Base-by-base conservation (phyloP, 2,888 invertebrate species). In the Lithophane leautieri region DNA sequence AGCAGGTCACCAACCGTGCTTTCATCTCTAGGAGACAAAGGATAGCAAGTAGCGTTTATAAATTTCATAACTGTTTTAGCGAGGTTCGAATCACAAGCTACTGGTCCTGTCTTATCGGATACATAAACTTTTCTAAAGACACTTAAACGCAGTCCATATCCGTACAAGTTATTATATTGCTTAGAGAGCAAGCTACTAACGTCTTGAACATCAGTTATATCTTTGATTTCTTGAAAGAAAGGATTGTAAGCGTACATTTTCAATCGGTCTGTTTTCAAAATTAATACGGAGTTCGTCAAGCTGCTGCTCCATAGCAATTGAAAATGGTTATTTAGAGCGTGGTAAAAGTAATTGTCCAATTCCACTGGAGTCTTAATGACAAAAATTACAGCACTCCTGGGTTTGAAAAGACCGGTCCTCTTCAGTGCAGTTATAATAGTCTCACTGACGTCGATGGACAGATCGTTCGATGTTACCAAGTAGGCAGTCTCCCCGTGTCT, bases 241-340 rank as follows among this genome's bases (percentile, higher is more conserved):
- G 96, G 97, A 85, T 97, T 97, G 81, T 97, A 97, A 0, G 95
- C 94, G 81, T 95, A 97, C 70, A 97, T 93, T 83, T 93, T 94
- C 42, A 97, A 87, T 4, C 91, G 88, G 14, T 91, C 90, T 22
- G 92, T 86, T 91, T 91, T 93, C 22, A 95, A 72, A 66, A 96
- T 90, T 12, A 96, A 86, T 4, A 96, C 93, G 0, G 96, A 96
- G 84, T 97, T 97, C 0, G 97, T 93, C 14, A 97, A 91, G 90
- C 97, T 97, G 75, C 94, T 94, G 58, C 94, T 94, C 96, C 97
- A 97, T 60, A 97, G 93, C 25, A 96, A 89, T 75, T 94, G 89
- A 69, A 97, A 97, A 63, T 97, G 96, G 34, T 84, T 92, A 16
- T 93, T 93, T 89, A 97, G 90, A 83, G 93, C 86, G 77, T 91